Evolutionary conservation across 2,888 invertebrate genomes (phyloP), one percentile per base, ranked within the genome.

Genomic region (Sminthurinus aureus): DNA sequence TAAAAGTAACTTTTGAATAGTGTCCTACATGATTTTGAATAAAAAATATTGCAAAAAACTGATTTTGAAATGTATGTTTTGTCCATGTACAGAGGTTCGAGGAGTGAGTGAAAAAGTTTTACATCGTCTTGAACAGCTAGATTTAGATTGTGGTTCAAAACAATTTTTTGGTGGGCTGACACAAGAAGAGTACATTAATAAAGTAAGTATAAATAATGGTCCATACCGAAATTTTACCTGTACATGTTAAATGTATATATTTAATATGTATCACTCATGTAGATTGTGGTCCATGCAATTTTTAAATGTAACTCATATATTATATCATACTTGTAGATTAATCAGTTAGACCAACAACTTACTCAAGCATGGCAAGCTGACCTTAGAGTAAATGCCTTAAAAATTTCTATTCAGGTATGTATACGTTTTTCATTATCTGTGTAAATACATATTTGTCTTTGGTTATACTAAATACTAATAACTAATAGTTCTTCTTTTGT

Each of bases 351-450:
- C 91, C 94, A 94, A 89, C 97, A 98, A 90, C 92, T 99, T 51
- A 94, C 95, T 73, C 93, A 93, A 90, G 97, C 98, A 11, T 99
- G 99, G 99, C 94, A 96, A 89, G 93, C 95, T 50, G 98, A 99
- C 91, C 98, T 98, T 90, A 93, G 98, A 88, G 97, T 98, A 0
- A 97, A 97, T 91, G 96, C 98, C 8, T 93, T 98, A 67, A 98
- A 98, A 92, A 98, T 99, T 89, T 96, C 95, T 0, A 98, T 99
- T 88, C 98, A 93, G 91, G 93, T 79, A 26, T n/a, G 38, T 93
- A 58, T 75, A 13, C n/a, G 26, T n/a, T 75, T 9, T n/a, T 26
- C 75, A 66, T n/a, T n/a, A n/a, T n/a, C n/a, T n/a, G n/a, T n/a
- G n/a, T n/a, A n/a, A n/a, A n/a, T n/a, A n/a, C n/a, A n/a, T n/a